These are phyloP conservation scores for Cartodere bifasciata DNA, from an alignment of 2,888 invertebrate genomes.

Conservation along the genomic window DNA sequence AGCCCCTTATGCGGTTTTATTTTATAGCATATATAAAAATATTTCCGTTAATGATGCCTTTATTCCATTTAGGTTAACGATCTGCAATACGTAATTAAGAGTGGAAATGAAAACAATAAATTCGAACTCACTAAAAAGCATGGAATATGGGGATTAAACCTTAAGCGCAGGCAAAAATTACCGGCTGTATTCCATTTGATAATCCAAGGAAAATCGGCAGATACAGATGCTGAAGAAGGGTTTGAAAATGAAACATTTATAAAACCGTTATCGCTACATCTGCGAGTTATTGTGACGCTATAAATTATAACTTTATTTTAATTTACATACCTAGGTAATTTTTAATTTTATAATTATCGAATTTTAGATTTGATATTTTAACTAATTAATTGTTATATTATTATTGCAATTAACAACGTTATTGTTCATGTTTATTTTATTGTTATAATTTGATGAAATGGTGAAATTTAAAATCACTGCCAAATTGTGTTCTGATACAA, in stretches of 20 bases:
- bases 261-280: conserved; percentile 40
- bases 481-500: conserved; percentile 1
- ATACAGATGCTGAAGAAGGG: conserved; percentile 18
- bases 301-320: conserved; percentile 18
- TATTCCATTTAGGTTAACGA: too few relatives aligned
- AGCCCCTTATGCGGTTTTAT: too few relatives aligned
- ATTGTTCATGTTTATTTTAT: too few relatives aligned
- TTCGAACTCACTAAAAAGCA: conserved; percentile 45
- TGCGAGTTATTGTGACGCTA: conserved; percentile 39
- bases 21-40: too few relatives aligned
- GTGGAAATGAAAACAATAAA: conserved; percentile 43
- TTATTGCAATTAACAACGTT: not conserved
- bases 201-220: conserved; percentile 38
- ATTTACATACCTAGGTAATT: not conserved
- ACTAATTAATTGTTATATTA: not conserved
- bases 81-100: conserved; percentile 43
- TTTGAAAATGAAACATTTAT: conserved; percentile 36
- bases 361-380: conserved; percentile 1
- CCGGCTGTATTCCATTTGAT: conserved; percentile 42
- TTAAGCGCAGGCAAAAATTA: conserved; percentile 40
- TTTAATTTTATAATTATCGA: not conserved
- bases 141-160: conserved; percentile 47
- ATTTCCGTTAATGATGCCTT: too few relatives aligned
- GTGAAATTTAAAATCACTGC: too few relatives aligned
- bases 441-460: too few relatives aligned